Conservation (phyloP, 92 coral and sea anemone species). For the Plumapathes pennacea region DNA sequence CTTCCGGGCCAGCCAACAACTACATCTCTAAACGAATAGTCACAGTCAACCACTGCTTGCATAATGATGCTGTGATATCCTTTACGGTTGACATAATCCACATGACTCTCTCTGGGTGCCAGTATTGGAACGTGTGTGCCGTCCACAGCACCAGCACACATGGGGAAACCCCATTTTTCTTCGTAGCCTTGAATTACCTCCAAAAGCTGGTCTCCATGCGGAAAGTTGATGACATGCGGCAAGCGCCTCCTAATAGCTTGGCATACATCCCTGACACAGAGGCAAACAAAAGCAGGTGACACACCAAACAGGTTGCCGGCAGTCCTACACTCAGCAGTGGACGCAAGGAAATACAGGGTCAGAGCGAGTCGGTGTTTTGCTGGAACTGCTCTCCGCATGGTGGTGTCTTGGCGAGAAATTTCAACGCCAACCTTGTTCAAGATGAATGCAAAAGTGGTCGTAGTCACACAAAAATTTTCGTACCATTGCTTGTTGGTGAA, state of each 20-base stretch:
- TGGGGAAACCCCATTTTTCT: conserved; percentile 23
- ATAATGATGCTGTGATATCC: conserved; percentile 52
- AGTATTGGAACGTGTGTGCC: conserved; percentile 38
- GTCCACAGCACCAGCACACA: conserved; percentile 41
- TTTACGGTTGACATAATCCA: conserved; percentile 50
- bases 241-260: conserved; percentile 1
- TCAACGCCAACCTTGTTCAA: conserved; percentile 8
- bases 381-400: conserved; percentile 39
- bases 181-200: conserved; percentile 14
- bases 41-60: conserved; percentile 63
- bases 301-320: conserved; percentile 18
- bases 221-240: conserved; percentile 7
- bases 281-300: conserved; percentile 24
- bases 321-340: conserved; percentile 25
- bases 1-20: conserved; percentile 74
- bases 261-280: conserved; percentile 23
- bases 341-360: conserved; percentile 17
- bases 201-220: conserved; percentile 9
- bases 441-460: conserved; percentile 9
- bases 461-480: conserved; percentile 15
- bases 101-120: conserved; percentile 44
- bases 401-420: conserved; percentile 39
- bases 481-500: conserved; percentile 32
- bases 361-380: conserved; percentile 23
- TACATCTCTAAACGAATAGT: conserved; percentile 58